Percentiles rank a stretch among this genome's conserved stretches.
Conservation (phyloP, 2,888 invertebrate species). For the Conus canariensis region DNA sequence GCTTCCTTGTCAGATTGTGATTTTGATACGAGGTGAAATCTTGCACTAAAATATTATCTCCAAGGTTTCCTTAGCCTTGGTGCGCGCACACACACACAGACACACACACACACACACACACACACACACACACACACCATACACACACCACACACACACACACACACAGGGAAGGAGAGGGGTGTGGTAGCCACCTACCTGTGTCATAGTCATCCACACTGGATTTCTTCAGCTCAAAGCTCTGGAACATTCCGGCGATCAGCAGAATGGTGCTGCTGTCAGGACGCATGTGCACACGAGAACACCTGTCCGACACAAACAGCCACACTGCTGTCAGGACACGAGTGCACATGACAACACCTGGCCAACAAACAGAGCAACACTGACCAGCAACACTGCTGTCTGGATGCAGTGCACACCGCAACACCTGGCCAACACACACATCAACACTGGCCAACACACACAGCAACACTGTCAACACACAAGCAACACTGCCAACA, state of each 20-base stretch:
- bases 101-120: too few species aligned
- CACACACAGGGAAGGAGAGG: too few species aligned
- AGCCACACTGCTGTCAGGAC: conserved; percentile 85
- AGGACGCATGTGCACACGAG: conserved; percentile 86
- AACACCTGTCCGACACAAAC: conserved; percentile 81
- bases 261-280: conserved; percentile 87
- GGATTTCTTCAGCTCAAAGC: conserved; percentile 88
- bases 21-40: too few species aligned
- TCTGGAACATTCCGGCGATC: conserved; percentile 89
- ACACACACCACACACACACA: too few species aligned
- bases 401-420: conserved; percentile 82
- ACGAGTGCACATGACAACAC: conserved; percentile 85
- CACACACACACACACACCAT: too few species aligned
- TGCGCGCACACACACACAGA: too few species aligned
- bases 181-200: conserved; percentile 57
- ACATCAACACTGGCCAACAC: too few species aligned
- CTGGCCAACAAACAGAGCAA: conserved; percentile 77
- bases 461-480: too few species aligned
- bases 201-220: conserved; percentile 88
- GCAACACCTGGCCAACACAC: conserved; percentile 81
- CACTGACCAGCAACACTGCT: background rate
- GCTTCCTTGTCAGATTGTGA: too few species aligned
- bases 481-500: too few species aligned
- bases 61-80: too few species aligned
- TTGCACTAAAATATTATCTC: too few species aligned